Percentiles rank a stretch among this genome's conserved stretches.
phyloP scores from a whole-genome alignment of 2,113 vertebrate species.

The Hystrix cristata region DNA sequence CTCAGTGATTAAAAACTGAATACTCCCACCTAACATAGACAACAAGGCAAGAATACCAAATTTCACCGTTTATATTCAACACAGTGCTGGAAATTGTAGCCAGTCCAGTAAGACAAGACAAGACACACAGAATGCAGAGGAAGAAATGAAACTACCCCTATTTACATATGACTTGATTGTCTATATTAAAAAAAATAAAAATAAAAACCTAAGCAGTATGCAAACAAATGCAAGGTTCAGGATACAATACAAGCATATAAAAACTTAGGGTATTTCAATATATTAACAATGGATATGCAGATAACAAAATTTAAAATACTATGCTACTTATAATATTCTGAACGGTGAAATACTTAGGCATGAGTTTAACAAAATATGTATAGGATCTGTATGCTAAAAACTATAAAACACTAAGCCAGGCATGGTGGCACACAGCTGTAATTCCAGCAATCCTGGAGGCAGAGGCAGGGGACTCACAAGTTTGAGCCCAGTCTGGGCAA shows the following conservation, averaged over 20 bases:
- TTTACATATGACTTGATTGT: neutral
- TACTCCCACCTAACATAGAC: neutral
- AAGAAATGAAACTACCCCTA: conserved; percentile 23
- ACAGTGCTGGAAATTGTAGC: neutral
- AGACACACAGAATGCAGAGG: neutral
- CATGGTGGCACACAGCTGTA: neutral
- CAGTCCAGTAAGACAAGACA: neutral
- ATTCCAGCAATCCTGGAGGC: neutral
- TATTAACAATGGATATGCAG: neutral
- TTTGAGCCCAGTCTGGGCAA: neutral
- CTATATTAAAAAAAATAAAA: neutral
- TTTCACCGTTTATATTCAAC: neutral
- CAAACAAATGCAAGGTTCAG: neutral
- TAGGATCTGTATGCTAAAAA: neutral
- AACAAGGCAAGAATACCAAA: neutral
- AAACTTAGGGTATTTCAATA: neutral
- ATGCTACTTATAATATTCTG: neutral
- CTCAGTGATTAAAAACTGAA: neutral
- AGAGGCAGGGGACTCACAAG: neutral
- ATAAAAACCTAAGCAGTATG: neutral
- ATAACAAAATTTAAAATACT: neutral
- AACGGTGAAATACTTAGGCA: neutral
- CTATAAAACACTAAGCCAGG: neutral
- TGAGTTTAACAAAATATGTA: neutral
- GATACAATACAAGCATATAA: neutral